These are phyloP conservation scores for Epinotia brunnichana DNA, from an alignment of 2,888 invertebrate species.

Conservation along the genomic window DNA sequence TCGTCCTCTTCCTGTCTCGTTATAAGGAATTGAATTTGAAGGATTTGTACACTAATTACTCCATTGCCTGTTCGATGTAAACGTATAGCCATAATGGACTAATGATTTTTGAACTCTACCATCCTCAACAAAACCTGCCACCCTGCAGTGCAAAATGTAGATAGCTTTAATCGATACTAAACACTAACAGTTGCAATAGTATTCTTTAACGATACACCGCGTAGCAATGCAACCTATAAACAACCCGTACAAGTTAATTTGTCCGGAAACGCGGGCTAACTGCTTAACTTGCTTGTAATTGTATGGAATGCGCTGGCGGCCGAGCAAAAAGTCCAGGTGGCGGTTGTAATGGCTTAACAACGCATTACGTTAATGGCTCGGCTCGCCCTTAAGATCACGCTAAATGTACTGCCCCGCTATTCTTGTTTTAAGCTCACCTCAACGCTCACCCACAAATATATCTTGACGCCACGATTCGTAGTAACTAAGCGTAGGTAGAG, in stretches of 20 bases:
- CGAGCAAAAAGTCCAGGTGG: slow-evolving; percentile 63
- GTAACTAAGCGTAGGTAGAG: too few species aligned
- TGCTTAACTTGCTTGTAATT: slow-evolving; percentile 34
- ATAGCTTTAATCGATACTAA: background rate
- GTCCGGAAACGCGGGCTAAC: slow-evolving; percentile 35
- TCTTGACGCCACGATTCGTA: too few species aligned
- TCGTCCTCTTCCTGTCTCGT: too few species aligned
- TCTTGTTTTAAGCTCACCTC: too few species aligned
- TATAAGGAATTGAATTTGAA: too few species aligned
- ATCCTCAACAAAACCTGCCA: background rate
- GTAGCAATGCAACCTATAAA: slow-evolving; percentile 11
- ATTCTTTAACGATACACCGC: slow-evolving; percentile 4
- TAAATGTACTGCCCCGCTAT: too few species aligned
- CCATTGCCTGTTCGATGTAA: background rate
- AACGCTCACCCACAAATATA: too few species aligned
- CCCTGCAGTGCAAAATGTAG: background rate
- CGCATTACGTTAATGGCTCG: slow-evolving; percentile 72
- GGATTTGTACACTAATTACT: too few species aligned
- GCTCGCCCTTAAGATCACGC: slow-evolving; percentile 46
- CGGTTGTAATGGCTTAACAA: slow-evolving; percentile 70
- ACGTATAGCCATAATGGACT: background rate
- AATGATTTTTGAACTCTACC: background rate
- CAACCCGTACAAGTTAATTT: slow-evolving; percentile 33
- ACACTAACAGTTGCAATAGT: background rate
- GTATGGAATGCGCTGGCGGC: slow-evolving; percentile 19